Evolutionary conservation across 2,888 invertebrate genomes (phyloP).

Genomic region (Macaria notata): DNA sequence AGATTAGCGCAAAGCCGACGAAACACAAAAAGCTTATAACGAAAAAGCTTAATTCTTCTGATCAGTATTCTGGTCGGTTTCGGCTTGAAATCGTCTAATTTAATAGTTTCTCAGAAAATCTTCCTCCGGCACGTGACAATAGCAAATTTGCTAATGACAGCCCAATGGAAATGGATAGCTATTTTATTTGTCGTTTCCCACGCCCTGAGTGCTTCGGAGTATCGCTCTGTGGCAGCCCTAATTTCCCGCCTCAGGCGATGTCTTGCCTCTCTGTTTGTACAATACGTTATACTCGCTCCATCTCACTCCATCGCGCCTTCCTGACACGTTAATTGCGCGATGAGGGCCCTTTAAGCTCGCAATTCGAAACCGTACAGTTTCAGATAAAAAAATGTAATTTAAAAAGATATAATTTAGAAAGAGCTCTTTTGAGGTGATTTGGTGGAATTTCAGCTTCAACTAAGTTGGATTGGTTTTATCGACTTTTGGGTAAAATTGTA

Average conservation of each 20-base stretch:
- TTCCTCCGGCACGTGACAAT: conserved; percentile 25
- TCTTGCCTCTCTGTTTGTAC: conserved; percentile 26
- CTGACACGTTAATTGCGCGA: conserved; percentile 37
- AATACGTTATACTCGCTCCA: conserved; percentile 16
- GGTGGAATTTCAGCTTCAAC: neutral
- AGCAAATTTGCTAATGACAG: conserved; percentile 19
- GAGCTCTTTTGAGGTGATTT: neutral
- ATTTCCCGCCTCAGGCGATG: conserved; percentile 29
- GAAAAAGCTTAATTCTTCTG: conserved; percentile 9
- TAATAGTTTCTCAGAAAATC: conserved; percentile 23
- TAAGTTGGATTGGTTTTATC: neutral
- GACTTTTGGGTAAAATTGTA: neutral
- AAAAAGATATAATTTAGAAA: conserved; percentile 6
- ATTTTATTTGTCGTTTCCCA: conserved; percentile 39
- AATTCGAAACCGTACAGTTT: conserved; percentile 33
- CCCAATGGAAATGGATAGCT: conserved; percentile 22
- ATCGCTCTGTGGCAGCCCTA: conserved; percentile 27
- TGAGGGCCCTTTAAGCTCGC: conserved; percentile 31
- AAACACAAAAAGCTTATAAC: neutral
- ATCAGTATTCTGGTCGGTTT: conserved; percentile 14
- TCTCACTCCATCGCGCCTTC: conserved; percentile 25
- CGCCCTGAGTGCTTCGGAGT: conserved; percentile 34
- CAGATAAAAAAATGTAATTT: conserved; percentile 27
- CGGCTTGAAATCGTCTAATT: conserved; percentile 21
- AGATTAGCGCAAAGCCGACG: neutral